Base-by-base conservation (phyloP, 2,113 vertebrate genomes). In the Cnemophilus loriae region DNA sequence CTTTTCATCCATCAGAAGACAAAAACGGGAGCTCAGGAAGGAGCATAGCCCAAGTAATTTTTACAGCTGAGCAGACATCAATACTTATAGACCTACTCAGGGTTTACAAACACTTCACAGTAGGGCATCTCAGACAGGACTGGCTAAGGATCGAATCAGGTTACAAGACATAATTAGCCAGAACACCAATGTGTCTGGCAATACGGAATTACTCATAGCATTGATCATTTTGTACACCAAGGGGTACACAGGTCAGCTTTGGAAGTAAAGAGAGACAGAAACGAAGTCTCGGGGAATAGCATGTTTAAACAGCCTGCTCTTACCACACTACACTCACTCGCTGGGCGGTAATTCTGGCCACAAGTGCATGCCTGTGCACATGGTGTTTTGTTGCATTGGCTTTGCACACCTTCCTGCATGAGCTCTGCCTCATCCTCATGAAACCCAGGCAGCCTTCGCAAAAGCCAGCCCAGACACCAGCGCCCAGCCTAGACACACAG, bases 31-130 rank as follows among this genome's bases (percentile, higher is more conserved):
- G 77, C 73, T 81, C 47, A 39, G 74, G 87, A 87, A 91, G 90
- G 35, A 82, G 39, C 19, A 87, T 3, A 84, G 47, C 33, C 56
- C 42, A 67, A 74, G 81, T 33, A 82, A 91, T 91, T 93, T 88
- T 95, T 75, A 55, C 32, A 84, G 60, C 81, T 91, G 52, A 91
- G 64, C 47, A 94, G 69, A 50, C 77, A 87, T 95, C 89, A 82
- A 95, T 96, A 91, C 81, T 82, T 95, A 95, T 17, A 94, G 90
- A 93, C 60, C 56, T 68, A 44, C 35, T 68, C 69, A 28, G 37
- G 18, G 60, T 96, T 96, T 96, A 77, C 87, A 94, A 96, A 94
- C 87, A 89, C 47, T 75, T 65, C 77, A 71, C 77, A 63, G 73
- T 39, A 67, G 56, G 87, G 33, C 3, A 1, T 28, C 84, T 67